Base-by-base conservation (phyloP, 1,140 invertebrate genomes). In the Riptortus pedestris region DNA sequence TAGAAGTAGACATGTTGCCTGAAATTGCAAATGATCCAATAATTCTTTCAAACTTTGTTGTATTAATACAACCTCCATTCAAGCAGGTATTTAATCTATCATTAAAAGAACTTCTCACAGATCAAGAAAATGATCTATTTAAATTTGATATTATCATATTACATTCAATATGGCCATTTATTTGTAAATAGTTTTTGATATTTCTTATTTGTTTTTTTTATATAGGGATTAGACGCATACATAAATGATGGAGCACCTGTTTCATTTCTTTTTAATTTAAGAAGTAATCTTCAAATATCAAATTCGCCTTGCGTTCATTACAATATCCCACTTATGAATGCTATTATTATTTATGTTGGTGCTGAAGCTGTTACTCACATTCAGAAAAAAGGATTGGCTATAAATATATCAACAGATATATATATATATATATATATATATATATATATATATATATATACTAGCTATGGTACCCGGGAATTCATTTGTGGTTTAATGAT, bases 401-500 rank as follows among this genome's bases (percentile, higher is more conserved):
- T 95, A 0, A 96, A 88, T 70, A 96, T 96, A 84, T 85, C 89
- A 20, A 98, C 94, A 0, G 97, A 99, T 65, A 91, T 90, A 5
- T 94, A 98, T 72, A n/a, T 95, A 93, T 22, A 87, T 95, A 0
- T 95, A 97, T 73, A 98, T 98, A 94, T 96, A 99, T 72, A 98
- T n/a, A n/a, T 43, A n/a, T 43, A 43, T 11, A 43, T 11, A 11
- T 43, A 11, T 11, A 43, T 9, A 11, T n/a, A 43, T 11, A n/a
- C n/a, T 11, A 43, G 11, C n/a, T 43, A 43, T 43, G 38, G 11
- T 43, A n/a, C n/a, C n/a, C n/a, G n/a, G n/a, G n/a, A n/a, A n/a
- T n/a, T n/a, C n/a, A n/a, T n/a, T n/a, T n/a, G n/a, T n/a, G n/a
- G n/a, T n/a, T n/a, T n/a, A n/a, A n/a, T n/a, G n/a, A n/a, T n/a